Evolutionary conservation across 2,113 vertebrate genomes (phyloP), one percentile per base, ranked within the genome.

Genomic region (Jaculus jaculus): DNA sequence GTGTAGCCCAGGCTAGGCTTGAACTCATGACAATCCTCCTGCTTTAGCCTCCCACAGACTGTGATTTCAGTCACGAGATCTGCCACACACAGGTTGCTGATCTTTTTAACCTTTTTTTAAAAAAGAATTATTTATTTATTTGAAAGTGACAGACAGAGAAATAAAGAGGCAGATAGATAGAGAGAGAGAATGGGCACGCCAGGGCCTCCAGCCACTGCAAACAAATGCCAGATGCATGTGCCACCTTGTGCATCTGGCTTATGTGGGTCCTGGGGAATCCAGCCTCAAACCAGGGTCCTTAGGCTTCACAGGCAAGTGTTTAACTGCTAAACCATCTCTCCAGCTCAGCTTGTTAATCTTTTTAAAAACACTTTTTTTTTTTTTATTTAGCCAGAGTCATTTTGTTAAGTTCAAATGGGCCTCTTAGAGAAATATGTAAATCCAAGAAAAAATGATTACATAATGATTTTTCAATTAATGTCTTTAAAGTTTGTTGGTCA

Each of bases 361-460:
- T 54, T 79, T 79, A 8, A 73, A 66, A 34, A 75, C 23, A 34
- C 2, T 32, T 32, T 54, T 63, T 54, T 16, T 54, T 54, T 54
- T 54, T 54, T 34, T 28, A 21, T n/a, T n/a, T n/a, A 60, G 11
- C 54, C 1, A 47, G 12, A 86, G 17, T 26, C 74, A 65, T 66
- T 91, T 87, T 92, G 30, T 65, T 86, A 89, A 30, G 42, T 42
- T 79, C 26, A 93, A 88, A 79, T 37, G 32, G 85, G 4, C 6
- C 69, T 65, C 89, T 74, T 37, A 47, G 85, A 77, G 7, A 58
- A 85, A 82, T 32, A 18, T 37, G 68, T 26, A 75, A 16, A 60
- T 47, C 4, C 6, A 69, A 85, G 51, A 75, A 54, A 61, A 32
- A 30, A 15, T 77, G 37, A 61, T 68, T 84, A 16, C 54, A 39